phyloP scores from a whole-genome alignment of 2,888 invertebrate species.

The Andrena fulva region DNA sequence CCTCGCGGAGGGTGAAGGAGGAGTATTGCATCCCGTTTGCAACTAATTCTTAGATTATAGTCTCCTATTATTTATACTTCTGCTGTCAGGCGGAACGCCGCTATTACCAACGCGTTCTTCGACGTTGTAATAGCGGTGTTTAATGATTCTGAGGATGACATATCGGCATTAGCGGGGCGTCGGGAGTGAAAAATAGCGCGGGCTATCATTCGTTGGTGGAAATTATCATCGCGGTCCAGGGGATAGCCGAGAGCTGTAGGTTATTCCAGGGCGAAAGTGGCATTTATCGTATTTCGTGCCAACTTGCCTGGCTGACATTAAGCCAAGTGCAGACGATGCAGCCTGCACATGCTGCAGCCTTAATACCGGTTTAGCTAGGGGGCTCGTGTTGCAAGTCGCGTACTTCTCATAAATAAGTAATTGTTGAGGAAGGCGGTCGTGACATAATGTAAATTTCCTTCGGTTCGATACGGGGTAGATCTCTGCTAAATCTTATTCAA shows the following conservation, averaged over 20 bases:
- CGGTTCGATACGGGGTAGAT: not conserved
- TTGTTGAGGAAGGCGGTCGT: slow-evolving; percentile 29
- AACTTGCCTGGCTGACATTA: slow-evolving; percentile 63
- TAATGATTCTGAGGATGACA: not conserved
- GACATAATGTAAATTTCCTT: slow-evolving; percentile 25
- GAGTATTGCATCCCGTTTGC: not conserved
- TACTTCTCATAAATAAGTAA: slow-evolving; percentile 55
- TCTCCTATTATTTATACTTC: slow-evolving; percentile 1
- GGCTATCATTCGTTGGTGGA: slow-evolving; percentile 23
- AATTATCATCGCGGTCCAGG: slow-evolving; percentile 39
- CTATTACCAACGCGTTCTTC: not conserved
- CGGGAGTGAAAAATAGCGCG: not conserved
- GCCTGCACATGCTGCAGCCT: slow-evolving; percentile 48
- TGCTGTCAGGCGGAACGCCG: not conserved
- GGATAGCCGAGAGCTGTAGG: slow-evolving; percentile 41
- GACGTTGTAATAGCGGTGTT: not conserved
- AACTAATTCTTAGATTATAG: slow-evolving; percentile 1
- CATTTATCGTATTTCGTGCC: slow-evolving; percentile 67
- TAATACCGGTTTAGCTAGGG: slow-evolving; percentile 61
- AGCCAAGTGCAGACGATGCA: slow-evolving; percentile 58
- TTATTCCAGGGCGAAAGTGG: slow-evolving; percentile 65
- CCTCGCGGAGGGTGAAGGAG: not conserved
- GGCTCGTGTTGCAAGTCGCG: slow-evolving; percentile 34
- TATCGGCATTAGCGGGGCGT: not conserved
- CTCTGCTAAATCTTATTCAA: not conserved